phyloP scores from a whole-genome alignment of 2,888 invertebrate genomes.

The Quadroppia sp. region DNA sequence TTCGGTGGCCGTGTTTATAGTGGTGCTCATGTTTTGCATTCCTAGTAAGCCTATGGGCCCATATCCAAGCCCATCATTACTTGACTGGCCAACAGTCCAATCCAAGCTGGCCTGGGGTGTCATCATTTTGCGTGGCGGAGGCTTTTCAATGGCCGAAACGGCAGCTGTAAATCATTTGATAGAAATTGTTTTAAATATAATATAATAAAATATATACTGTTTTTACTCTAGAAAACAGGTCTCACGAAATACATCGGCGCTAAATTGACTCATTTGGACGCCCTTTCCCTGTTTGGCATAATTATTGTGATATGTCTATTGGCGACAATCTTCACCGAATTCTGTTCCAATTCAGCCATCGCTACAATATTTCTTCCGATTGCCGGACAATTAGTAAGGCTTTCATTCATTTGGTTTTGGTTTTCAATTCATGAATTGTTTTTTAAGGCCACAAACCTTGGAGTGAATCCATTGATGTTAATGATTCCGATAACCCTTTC shows the following conservation, averaged over 20 bases:
- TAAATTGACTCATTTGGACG: constrained; percentile 64
- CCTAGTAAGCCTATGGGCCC: constrained; percentile 47
- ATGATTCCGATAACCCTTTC: constrained; percentile 82
- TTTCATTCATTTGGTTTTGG: background rate
- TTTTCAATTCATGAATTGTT: background rate
- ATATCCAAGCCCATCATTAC: constrained; percentile 47
- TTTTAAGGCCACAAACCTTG: constrained; percentile 61
- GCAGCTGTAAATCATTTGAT: constrained; percentile 59
- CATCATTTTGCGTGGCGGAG: constrained; percentile 60
- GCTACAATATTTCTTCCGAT: constrained; percentile 81
- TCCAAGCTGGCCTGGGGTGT: constrained; percentile 53
- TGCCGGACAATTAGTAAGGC: constrained; percentile 61
- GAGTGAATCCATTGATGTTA: constrained; percentile 77
- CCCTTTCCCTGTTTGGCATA: constrained; percentile 63
- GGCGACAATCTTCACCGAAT: constrained; percentile 76
- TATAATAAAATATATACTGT: too few species aligned
- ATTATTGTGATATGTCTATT: constrained; percentile 70
- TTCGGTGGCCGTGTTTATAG: constrained; percentile 51
- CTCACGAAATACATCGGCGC: constrained; percentile 71
- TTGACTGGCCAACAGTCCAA: constrained; percentile 51
- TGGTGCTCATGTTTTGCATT: constrained; percentile 50
- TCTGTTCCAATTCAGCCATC: constrained; percentile 83
- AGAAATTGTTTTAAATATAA: background rate
- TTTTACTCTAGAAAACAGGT: constrained; percentile 59
- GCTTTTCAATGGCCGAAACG: constrained; percentile 83